Evolutionary conservation across 1,140 invertebrate genomes (phyloP).

Genomic region (Anagrus nilaparvatae): DNA sequence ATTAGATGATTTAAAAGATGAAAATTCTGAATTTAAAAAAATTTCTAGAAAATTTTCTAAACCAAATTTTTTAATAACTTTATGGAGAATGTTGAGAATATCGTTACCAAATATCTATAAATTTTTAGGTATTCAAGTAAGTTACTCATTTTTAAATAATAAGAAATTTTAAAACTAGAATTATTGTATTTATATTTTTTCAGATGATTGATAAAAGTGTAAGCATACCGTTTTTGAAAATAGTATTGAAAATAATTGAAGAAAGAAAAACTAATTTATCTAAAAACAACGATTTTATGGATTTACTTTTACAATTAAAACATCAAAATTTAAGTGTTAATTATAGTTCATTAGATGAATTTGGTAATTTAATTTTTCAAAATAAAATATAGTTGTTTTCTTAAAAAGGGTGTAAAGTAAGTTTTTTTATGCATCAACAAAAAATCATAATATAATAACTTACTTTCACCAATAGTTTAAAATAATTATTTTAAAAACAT

Average conservation of each 20-base stretch:
- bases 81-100: slow-evolving; percentile 34
- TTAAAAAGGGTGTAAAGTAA: not conserved
- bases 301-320: slow-evolving; percentile 45
- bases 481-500: not conserved
- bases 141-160: not conserved
- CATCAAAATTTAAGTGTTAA: slow-evolving; percentile 6
- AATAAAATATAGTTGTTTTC: not conserved
- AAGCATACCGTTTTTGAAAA: slow-evolving; percentile 43
- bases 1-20: slow-evolving; percentile 42
- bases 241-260: slow-evolving; percentile 45
- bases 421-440: not conserved
- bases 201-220: slow-evolving; percentile 34
- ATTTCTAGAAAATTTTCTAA: slow-evolving; percentile 41
- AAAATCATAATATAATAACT: not conserved
- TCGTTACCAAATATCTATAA: slow-evolving; percentile 30
- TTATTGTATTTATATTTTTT: not conserved
- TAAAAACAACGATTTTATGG: slow-evolving; percentile 49
- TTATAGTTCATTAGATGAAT: too few relatives aligned
- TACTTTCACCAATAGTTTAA: not conserved
- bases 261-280: slow-evolving; percentile 39
- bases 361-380: slow-evolving; percentile 12
- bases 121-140: slow-evolving; percentile 36
- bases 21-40: slow-evolving; percentile 36
- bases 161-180: not conserved
- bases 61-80: slow-evolving; percentile 38